Percentiles rank a stretch among this genome's conserved stretches.
These are phyloP conservation scores for Ametastegia equiseti DNA, from an alignment of 2,888 invertebrate species.

Conservation along the genomic window DNA sequence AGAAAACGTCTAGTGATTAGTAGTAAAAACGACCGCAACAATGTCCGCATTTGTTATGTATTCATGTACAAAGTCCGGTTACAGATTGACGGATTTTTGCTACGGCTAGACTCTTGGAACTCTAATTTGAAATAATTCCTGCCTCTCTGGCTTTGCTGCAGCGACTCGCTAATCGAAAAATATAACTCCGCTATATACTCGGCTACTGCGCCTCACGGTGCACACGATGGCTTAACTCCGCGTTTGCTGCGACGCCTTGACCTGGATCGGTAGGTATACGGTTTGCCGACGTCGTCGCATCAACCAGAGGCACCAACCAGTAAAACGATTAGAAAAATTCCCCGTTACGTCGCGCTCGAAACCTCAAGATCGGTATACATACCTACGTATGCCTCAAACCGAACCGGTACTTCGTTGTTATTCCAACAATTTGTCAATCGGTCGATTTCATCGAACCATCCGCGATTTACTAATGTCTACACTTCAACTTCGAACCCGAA, in stretches of 20 bases:
- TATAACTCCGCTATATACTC: too few species aligned
- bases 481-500: not conserved
- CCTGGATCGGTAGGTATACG: conserved; percentile 10
- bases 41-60: not conserved
- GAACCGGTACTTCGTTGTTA: too few species aligned
- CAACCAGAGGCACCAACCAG: conserved; percentile 15
- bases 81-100: not conserved
- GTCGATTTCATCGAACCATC: not conserved
- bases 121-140: not conserved
- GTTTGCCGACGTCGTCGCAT: conserved; percentile 14
- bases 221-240: conserved; percentile 3
- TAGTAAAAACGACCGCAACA: too few species aligned
- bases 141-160: not conserved
- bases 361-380: not conserved
- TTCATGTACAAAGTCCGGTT: not conserved
- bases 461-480: not conserved
- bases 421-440: not conserved
- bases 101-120: not conserved
- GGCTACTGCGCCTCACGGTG: not conserved
- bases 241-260: conserved; percentile 34
- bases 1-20: not conserved
- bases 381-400: too few species aligned
- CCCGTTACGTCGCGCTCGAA: not conserved
- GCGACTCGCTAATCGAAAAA: conserved; percentile 13
- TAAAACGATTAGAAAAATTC: conserved; percentile 24